Evolutionary conservation across 64 coral and sea anemone species (phyloP), one percentile per base, ranked within the genome.

Genomic region (Stichodactyla helianthus): DNA sequence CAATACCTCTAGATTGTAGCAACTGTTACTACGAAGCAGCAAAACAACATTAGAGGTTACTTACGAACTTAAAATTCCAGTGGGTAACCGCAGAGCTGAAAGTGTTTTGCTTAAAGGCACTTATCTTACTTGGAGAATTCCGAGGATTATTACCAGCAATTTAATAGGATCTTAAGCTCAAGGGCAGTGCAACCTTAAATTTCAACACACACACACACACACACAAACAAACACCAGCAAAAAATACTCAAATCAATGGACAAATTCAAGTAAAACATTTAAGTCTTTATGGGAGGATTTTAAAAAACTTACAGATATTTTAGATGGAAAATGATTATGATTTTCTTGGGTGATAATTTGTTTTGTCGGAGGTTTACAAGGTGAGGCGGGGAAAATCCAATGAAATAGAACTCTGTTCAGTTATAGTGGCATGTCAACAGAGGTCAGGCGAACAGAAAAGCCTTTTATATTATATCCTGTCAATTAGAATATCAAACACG

Each of bases 81-180:
- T 74, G 68, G 68, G 68, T 74, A 28, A 74, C 68, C 68, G 68
- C 68, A 74, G 68, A 28, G 68, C 68, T 10, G 68, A 74, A 31
- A n/a, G 9, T 74, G 25, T 74, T 74, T 11, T 31, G 68, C 68
- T 74, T 74, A 74, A 11, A 74, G n/a, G 7, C 68, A 74, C 68
- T 74, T 74, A 74, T 74, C 26, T 74, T 74, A 74, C 22, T 27
- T 35, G 68, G 25, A 31, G 68, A 74, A 74, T 74, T 74, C 68
- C 68, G 25, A 8, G 23, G 25, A 74, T 74, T 28, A 74, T 74
- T 74, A 27, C 25, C n/a, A 10, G 68, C 68, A 74, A 71, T 74
- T 74, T 74, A 74, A 74, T 74, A 74, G 68, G 68, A 74, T 74
- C 68, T 74, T 26, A 8, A 23, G 68, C 23, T 31, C 31, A 28